Evolutionary conservation across 2,888 invertebrate genomes (phyloP).

Genomic region (Tetragonula carbonaria): DNA sequence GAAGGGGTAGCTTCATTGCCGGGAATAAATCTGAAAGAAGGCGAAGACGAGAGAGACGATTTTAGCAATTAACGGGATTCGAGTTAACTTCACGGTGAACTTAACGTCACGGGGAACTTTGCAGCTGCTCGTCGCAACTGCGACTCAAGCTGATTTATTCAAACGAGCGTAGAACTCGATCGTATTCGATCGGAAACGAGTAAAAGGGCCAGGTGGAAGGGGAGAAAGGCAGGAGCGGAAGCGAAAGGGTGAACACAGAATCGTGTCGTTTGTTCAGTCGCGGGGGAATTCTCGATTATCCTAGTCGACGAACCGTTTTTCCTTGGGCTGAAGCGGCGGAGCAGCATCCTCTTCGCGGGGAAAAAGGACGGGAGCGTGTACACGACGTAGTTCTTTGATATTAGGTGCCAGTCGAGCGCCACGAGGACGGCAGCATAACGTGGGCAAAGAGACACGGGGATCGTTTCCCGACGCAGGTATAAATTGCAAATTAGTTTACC

Average conservation of each 20-base stretch:
- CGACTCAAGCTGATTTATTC: slow-evolving; percentile 18
- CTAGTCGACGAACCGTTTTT: not conserved
- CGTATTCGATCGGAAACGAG: not conserved
- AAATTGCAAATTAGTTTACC: slow-evolving; percentile 74
- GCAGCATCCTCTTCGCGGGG: not conserved
- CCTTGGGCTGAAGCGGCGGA: not conserved
- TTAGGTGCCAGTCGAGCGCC: slow-evolving; percentile 39
- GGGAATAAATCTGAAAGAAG: not conserved
- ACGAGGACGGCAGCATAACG: slow-evolving; percentile 14
- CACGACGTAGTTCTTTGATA: slow-evolving; percentile 45
- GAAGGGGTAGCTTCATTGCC: too few relatives aligned
- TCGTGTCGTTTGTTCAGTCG: not conserved
- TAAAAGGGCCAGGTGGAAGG: too few relatives aligned
- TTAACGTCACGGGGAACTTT: slow-evolving; percentile 2
- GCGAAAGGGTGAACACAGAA: too few relatives aligned
- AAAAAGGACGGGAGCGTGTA: slow-evolving; percentile 11
- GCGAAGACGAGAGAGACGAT: not conserved
- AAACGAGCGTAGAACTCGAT: not conserved
- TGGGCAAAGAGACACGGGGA: slow-evolving; percentile 37
- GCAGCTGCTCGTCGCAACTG: slow-evolving; percentile 7
- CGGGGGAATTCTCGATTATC: slow-evolving; percentile 17
- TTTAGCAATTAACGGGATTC: slow-evolving; percentile 41
- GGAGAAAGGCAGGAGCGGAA: too few relatives aligned
- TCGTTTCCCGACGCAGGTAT: slow-evolving; percentile 56
- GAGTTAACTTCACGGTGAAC: slow-evolving; percentile 14